phyloP scores from a whole-genome alignment of 2,113 vertebrate genomes.

The Odontophorus gujanensis region DNA sequence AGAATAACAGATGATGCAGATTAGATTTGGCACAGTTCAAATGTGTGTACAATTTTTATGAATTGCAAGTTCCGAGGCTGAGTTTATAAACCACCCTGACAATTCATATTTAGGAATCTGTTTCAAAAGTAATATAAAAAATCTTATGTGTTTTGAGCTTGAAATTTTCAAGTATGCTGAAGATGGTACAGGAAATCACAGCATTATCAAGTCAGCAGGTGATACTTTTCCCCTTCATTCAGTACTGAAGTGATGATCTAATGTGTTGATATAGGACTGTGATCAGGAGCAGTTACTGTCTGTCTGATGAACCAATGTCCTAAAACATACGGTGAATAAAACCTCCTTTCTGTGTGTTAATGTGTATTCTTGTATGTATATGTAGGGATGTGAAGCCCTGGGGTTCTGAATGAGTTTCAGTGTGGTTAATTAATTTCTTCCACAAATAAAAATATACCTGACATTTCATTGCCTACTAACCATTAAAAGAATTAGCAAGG shows the following conservation, averaged over 20 bases:
- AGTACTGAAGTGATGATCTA: background rate
- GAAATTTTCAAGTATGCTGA: background rate
- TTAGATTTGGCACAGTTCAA: background rate
- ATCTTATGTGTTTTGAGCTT: background rate
- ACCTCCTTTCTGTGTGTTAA: background rate
- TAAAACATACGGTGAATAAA: background rate
- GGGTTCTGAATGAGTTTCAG: background rate
- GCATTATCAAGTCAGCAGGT: background rate
- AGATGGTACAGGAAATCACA: background rate
- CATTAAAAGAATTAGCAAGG: background rate
- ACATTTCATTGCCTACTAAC: conserved; percentile 14
- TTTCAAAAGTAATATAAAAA: background rate
- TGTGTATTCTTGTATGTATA: background rate
- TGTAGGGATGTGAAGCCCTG: background rate
- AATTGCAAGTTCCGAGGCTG: background rate
- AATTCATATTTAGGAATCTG: background rate
- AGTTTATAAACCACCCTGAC: background rate
- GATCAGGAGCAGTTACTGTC: background rate
- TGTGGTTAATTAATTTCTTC: conserved; percentile 41
- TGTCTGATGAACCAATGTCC: background rate
- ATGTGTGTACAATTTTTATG: background rate
- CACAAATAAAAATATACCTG: conserved; percentile 22
- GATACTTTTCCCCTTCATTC: background rate
- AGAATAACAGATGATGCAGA: background rate
- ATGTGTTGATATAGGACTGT: background rate